Evolutionary conservation across 2,888 invertebrate genomes (phyloP).

Genomic region (Drosophila recens): DNA sequence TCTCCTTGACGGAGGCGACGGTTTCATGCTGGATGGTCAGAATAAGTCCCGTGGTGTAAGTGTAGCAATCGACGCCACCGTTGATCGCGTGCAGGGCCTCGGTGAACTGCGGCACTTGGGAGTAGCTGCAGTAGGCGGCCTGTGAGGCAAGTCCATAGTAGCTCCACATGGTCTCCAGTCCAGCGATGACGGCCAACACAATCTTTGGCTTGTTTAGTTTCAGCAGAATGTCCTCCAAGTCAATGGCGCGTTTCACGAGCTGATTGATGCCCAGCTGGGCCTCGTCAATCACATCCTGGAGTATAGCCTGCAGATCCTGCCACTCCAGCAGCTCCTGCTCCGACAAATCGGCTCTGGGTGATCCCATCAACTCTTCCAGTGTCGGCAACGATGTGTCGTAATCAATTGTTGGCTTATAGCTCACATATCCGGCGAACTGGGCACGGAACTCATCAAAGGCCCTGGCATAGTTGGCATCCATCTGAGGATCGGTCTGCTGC

Average conservation of each 20-base stretch:
- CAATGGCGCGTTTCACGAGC: slow-evolving; percentile 62
- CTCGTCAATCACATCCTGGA: slow-evolving; percentile 77
- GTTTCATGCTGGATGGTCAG: slow-evolving; percentile 70
- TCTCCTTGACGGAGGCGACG: slow-evolving; percentile 66
- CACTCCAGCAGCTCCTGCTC: slow-evolving; percentile 61
- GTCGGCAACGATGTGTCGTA: slow-evolving; percentile 74
- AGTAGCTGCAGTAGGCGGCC: slow-evolving; percentile 79
- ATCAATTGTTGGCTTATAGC: slow-evolving; percentile 39
- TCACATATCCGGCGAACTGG: slow-evolving; percentile 44
- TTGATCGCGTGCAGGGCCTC: slow-evolving; percentile 70
- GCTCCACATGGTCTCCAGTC: slow-evolving; percentile 56
- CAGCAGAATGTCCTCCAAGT: slow-evolving; percentile 61
- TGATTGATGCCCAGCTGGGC: slow-evolving; percentile 68
- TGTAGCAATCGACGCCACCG: slow-evolving; percentile 76
- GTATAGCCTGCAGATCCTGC: slow-evolving; percentile 66
- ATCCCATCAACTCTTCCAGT: slow-evolving; percentile 64
- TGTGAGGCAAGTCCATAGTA: slow-evolving; percentile 59
- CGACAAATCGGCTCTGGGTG: slow-evolving; percentile 36
- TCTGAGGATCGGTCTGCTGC: background rate
- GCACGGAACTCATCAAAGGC: slow-evolving; percentile 59
- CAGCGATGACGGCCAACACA: slow-evolving; percentile 60
- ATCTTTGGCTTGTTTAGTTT: slow-evolving; percentile 75
- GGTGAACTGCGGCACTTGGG: slow-evolving; percentile 74
- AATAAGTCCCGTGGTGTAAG: slow-evolving; percentile 64
- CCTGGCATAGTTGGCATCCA: slow-evolving; percentile 46